A percentile compares a stretch with the other conserved stretches of the same genome.
These are phyloP conservation scores for Pipa parva DNA, from an alignment of 2,113 vertebrate genomes.

Conservation along the genomic window DNA sequence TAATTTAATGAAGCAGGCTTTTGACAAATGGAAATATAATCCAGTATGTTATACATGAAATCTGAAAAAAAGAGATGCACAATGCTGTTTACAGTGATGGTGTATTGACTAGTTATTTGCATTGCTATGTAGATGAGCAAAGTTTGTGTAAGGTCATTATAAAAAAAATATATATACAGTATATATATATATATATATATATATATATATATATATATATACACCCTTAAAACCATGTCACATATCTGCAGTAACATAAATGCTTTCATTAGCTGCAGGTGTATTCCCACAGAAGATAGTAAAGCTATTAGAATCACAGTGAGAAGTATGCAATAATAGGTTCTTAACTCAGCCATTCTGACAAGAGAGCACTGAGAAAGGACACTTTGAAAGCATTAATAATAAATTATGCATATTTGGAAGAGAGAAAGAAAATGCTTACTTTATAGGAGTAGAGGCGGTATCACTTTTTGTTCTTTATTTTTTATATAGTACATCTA, in stretches of 20 bases:
- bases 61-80: not conserved
- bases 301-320: conserved; percentile 65
- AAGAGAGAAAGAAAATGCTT: conserved; percentile 24
- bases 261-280: conserved; percentile 68
- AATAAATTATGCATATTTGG: conserved; percentile 47
- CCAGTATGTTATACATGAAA: not conserved
- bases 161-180: conserved; percentile 47
- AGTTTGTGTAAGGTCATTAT: conserved; percentile 59
- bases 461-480: conserved; percentile 33
- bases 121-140: conserved; percentile 35
- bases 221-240: conserved; percentile 50
- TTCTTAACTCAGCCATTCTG: conserved; percentile 59
- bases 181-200: no score
- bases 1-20: not conserved
- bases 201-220: no score
- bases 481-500: not conserved
- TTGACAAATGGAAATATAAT: not conserved
- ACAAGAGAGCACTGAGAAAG: conserved; percentile 55
- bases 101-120: conserved; percentile 20
- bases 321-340: conserved; percentile 62
- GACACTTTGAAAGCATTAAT: conserved; percentile 61
- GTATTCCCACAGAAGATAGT: conserved; percentile 59
- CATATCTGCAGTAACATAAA: conserved; percentile 60
- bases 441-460: conserved; percentile 33
- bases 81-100: not conserved